A percentile compares a stretch with the other conserved stretches of the same genome.
Conservation (phyloP, 2,888 invertebrate genomes). For the Meteorus colon region DNA sequence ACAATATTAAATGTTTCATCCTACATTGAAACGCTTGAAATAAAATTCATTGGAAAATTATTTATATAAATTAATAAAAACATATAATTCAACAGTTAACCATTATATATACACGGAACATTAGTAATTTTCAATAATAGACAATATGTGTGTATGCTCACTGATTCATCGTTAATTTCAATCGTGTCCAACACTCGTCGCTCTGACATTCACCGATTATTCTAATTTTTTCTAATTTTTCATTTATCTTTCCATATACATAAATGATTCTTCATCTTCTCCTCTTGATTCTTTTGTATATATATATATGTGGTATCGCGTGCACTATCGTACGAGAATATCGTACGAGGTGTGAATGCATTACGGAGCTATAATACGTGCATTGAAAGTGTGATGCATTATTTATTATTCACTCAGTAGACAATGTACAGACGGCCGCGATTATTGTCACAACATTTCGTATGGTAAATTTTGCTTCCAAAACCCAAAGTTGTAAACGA, state of each 20-base stretch:
- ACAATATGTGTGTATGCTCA: background rate
- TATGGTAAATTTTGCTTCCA: constrained; percentile 26
- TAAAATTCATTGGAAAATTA: background rate
- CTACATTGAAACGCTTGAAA: background rate
- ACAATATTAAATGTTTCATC: background rate
- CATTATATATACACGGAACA: background rate
- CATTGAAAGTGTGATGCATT: constrained; percentile 62
- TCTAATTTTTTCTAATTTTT: background rate
- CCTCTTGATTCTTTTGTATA: constrained; percentile 1
- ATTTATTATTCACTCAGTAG: constrained; percentile 63
- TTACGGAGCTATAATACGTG: constrained; percentile 52
- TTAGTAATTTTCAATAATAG: background rate
- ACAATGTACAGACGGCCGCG: constrained; percentile 62
- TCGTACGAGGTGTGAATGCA: constrained; percentile 59
- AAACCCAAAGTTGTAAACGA: background rate
- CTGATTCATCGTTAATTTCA: constrained; percentile 36
- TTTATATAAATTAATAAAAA: background rate
- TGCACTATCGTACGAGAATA: constrained; percentile 52
- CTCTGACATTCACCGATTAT: constrained; percentile 28
- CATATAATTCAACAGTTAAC: background rate
- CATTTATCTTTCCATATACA: constrained; percentile 29
- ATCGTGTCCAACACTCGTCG: constrained; percentile 11
- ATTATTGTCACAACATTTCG: constrained; percentile 48
- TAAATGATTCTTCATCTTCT: background rate
- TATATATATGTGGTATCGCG: constrained; percentile 23